Percentiles rank a stretch among this genome's conserved stretches.
phyloP scores from a whole-genome alignment of 2,797 vertebrate species.

The Okamejei kenojei region DNA sequence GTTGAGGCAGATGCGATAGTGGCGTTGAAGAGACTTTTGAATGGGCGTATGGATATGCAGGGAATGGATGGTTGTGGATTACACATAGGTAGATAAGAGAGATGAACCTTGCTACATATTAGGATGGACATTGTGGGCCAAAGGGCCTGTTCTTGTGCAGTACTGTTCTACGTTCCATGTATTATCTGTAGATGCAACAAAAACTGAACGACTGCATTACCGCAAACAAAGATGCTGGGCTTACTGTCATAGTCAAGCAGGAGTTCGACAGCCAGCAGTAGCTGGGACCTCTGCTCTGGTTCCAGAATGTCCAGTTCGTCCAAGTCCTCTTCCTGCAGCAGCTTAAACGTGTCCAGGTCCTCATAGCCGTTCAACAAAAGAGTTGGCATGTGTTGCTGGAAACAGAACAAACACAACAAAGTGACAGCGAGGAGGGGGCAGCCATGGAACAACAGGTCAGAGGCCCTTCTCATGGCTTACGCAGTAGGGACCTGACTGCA shows the following conservation, averaged over 20 bases:
- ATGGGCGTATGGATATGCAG: no score
- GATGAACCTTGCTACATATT: no score
- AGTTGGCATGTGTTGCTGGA: constrained; percentile 94
- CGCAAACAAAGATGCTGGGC: constrained; percentile 45
- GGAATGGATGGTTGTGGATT: no score
- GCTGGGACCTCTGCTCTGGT: constrained; percentile 86
- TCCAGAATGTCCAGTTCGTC: constrained; percentile 91
- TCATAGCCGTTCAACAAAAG: constrained; percentile 97
- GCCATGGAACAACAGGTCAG: not conserved
- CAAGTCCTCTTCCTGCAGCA: constrained; percentile 93
- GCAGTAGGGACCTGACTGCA: not conserved
- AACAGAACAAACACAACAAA: constrained; percentile 6
- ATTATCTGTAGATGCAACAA: not conserved
- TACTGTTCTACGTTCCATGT: no score
- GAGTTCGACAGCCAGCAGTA: constrained; percentile 89
- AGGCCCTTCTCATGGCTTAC: not conserved
- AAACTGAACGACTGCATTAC: not conserved
- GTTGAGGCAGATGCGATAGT: no score
- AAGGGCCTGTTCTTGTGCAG: no score
- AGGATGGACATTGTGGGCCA: no score
- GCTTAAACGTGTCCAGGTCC: constrained; percentile 92
- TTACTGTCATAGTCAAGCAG: constrained; percentile 95
- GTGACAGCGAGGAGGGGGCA: not conserved
- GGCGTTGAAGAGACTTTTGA: no score
- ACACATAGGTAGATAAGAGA: no score